Evolutionary conservation across 2,797 vertebrate species (phyloP).

Genomic region (Xenops minutus): DNA sequence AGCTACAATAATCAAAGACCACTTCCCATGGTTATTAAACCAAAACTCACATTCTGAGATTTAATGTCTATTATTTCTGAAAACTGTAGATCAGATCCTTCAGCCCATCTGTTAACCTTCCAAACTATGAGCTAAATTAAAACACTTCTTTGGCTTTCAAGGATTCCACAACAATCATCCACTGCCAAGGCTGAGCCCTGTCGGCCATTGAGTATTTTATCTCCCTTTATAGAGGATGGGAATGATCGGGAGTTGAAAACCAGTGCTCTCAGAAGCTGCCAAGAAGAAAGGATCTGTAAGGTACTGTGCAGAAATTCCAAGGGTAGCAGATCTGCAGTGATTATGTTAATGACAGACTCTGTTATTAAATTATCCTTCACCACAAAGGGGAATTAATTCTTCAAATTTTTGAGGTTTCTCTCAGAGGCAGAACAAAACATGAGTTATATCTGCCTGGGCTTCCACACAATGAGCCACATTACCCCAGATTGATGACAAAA

Average conservation of each 20-base stretch:
- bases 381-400: conserved; percentile 27
- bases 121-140: neutral
- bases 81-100: neutral
- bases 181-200: neutral
- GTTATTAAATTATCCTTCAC: conserved; percentile 30
- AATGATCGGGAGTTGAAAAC: neutral
- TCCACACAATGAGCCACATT: neutral
- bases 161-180: neutral
- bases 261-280: neutral
- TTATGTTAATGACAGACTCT: neutral
- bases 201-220: neutral
- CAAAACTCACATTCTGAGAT: neutral
- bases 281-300: neutral
- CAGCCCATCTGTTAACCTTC: neutral
- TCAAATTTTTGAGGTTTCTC: conserved; percentile 14
- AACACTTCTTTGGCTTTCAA: neutral
- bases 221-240: neutral
- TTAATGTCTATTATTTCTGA: neutral
- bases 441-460: conserved; percentile 12
- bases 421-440: neutral
- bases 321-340: neutral
- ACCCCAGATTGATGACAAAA: conserved; percentile 6
- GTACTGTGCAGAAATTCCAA: neutral
- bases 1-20: neutral
- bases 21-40: neutral